Evolutionary conservation across 1,140 invertebrate genomes (phyloP).

Genomic region (silkworm (Bombyx mori)): ASM3026992v2 NC_085119.1:9428501-9429000

Average conservation of each 20-base stretch:
- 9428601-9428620: too few relatives aligned
- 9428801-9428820: conserved; percentile 69
- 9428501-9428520: too few relatives aligned
- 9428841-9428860: conserved; percentile 31
- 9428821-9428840: conserved; percentile 26
- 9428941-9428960: conserved; percentile 18
- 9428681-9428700: too few relatives aligned
- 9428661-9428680: too few relatives aligned
- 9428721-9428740: conserved; percentile 22
- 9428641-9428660: too few relatives aligned
- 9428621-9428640: too few relatives aligned
- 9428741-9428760: conserved; percentile 54
- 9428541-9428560: too few relatives aligned
- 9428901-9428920: conserved; percentile 39
- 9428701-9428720: too few relatives aligned
- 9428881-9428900: conserved; percentile 63
- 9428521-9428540: too few relatives aligned
- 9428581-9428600: too few relatives aligned
- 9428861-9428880: conserved; percentile 64
- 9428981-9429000: conserved; percentile 2
- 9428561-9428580: too few relatives aligned
- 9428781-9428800: conserved; percentile 59
- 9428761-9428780: conserved; percentile 61
- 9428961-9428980: conserved; percentile 4
- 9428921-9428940: conserved; percentile 39